phyloP scores from a whole-genome alignment of 2,113 vertebrate species.

The Campylorhamphus procurvoides region DNA sequence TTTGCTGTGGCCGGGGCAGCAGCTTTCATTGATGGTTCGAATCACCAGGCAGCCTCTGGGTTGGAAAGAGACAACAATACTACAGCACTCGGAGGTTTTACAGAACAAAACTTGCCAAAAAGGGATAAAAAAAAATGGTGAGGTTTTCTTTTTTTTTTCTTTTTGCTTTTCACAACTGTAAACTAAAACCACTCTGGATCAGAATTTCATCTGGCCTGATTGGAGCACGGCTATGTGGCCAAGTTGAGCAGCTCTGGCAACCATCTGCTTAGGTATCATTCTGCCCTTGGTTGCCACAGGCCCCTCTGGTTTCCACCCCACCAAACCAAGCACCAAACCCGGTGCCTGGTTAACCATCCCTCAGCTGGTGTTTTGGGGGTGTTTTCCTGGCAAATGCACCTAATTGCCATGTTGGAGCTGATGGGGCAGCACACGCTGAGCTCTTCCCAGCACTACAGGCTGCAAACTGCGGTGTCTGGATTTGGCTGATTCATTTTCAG shows the following conservation, averaged over 20 bases:
- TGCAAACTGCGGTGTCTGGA: background rate
- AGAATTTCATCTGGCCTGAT: background rate
- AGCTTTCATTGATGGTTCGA: conserved; percentile 1
- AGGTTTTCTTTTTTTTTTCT: background rate
- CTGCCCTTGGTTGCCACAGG: background rate
- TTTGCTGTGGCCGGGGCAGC: conserved; percentile 25
- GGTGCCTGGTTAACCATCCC: background rate
- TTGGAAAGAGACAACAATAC: conserved; percentile 30
- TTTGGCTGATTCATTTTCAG: background rate
- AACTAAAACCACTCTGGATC: background rate
- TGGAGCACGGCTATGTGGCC: background rate
- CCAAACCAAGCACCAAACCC: background rate
- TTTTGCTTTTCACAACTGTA: background rate
- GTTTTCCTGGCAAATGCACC: background rate
- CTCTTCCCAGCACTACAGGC: background rate
- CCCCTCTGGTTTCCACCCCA: background rate
- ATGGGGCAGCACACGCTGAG: rapidly evolving
- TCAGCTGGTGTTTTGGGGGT: background rate
- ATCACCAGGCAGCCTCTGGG: conserved; percentile 20
- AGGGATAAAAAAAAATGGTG: background rate
- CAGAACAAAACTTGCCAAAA: conserved; percentile 8
- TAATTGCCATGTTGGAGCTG: background rate
- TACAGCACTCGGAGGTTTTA: background rate
- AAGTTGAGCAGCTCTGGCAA: background rate
- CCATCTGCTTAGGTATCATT: background rate